Evolutionary conservation across 2,797 vertebrate species (phyloP).

Genomic region (Microhierax caerulescens): DNA sequence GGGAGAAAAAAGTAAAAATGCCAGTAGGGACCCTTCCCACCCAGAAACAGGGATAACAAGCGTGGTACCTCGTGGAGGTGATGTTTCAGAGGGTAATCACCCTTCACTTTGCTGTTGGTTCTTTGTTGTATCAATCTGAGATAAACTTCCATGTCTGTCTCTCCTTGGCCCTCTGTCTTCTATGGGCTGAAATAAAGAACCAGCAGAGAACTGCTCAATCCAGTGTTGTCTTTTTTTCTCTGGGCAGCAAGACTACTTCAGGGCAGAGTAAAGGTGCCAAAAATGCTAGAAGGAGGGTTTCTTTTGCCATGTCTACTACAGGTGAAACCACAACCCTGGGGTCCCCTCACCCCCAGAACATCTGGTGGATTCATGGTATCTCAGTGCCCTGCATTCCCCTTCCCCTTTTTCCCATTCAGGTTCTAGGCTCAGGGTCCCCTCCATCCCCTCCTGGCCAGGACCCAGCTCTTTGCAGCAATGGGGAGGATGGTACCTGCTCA

Average conservation of each 20-base stretch:
- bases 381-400: background rate
- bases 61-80: fast-evolving
- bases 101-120: background rate
- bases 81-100: background rate
- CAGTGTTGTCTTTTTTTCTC: background rate
- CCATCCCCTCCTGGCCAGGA: background rate
- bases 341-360: fast-evolving
- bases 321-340: background rate
- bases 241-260: background rate
- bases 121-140: background rate
- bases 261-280: background rate
- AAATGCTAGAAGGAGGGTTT: background rate
- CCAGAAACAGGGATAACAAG: background rate
- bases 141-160: background rate
- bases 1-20: background rate
- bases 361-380: background rate
- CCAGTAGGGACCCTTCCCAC: background rate
- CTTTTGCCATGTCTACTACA: background rate
- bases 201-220: background rate
- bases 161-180: background rate
- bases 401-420: background rate
- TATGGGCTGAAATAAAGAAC: background rate
- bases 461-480: background rate
- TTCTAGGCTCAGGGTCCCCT: background rate
- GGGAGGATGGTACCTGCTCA: background rate